Conservation (phyloP, 2,797 vertebrate species). For the Sarcophilus harrisii region DNA sequence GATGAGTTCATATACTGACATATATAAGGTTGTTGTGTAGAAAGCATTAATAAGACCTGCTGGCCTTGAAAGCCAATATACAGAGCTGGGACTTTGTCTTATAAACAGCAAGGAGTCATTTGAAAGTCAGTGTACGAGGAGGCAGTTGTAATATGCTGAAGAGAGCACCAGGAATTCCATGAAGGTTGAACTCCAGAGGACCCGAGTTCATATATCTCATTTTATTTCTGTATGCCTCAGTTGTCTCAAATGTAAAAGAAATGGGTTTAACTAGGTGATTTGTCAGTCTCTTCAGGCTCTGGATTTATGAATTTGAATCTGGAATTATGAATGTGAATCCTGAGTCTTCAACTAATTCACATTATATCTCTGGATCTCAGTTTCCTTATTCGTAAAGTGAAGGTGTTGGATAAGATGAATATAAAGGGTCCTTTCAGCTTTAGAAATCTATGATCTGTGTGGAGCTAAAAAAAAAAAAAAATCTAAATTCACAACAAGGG, state of each 20-base stretch:
- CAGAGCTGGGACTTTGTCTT: neutral
- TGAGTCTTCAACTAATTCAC: neutral
- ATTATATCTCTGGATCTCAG: neutral
- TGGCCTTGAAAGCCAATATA: neutral
- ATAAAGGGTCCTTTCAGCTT: neutral
- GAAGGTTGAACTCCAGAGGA: neutral
- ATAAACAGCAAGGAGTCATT: neutral
- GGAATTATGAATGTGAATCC: neutral
- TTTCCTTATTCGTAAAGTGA: neutral
- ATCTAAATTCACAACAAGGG: neutral
- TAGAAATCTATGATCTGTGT: neutral
- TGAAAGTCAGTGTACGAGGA: neutral
- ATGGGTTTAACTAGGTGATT: neutral
- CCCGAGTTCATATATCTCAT: neutral
- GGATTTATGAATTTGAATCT: neutral
- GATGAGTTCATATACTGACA: neutral
- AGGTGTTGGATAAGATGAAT: neutral
- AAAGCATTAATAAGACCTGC: neutral
- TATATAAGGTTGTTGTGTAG: neutral
- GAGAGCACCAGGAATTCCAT: neutral
- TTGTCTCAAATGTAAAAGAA: neutral
- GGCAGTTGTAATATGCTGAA: neutral
- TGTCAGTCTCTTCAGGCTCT: neutral
- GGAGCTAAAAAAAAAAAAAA: neutral
- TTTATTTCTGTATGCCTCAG: neutral